phyloP scores from a whole-genome alignment of 2,797 vertebrate genomes.

The Acropternis orthonyx region DNA sequence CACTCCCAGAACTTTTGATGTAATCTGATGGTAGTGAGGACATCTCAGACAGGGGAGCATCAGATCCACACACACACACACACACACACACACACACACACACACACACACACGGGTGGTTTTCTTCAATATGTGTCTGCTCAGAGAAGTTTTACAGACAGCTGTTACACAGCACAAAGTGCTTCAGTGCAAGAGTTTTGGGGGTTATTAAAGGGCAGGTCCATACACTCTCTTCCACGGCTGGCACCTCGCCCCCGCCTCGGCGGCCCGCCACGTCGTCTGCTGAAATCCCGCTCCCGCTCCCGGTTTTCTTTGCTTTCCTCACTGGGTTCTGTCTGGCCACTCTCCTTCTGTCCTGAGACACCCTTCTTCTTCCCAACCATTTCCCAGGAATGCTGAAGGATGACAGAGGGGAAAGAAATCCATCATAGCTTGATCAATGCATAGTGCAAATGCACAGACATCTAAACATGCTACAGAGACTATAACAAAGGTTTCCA shows the following conservation, averaged over 20 bases:
- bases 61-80: neutral
- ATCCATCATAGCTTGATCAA: neutral
- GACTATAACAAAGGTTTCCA: neutral
- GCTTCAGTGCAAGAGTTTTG: neutral
- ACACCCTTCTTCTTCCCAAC: constrained; percentile 98
- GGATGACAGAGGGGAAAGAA: neutral
- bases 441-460: neutral
- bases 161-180: neutral
- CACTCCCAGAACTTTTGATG: neutral
- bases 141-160: neutral
- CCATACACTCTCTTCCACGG: constrained; percentile 95
- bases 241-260: constrained; percentile 89
- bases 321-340: constrained; percentile 87
- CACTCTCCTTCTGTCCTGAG: constrained; percentile 92
- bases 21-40: neutral
- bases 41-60: neutral
- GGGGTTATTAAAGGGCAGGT: neutral
- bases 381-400: constrained; percentile 98
- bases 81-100: no score
- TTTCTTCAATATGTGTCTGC: neutral
- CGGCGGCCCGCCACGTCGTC: constrained; percentile 88
- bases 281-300: constrained; percentile 89
- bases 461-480: neutral
- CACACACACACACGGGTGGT: no score
- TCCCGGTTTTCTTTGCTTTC: constrained; percentile 96